phyloP scores from a whole-genome alignment of 2,113 vertebrate species.

The Gopherus evgoodei region DNA sequence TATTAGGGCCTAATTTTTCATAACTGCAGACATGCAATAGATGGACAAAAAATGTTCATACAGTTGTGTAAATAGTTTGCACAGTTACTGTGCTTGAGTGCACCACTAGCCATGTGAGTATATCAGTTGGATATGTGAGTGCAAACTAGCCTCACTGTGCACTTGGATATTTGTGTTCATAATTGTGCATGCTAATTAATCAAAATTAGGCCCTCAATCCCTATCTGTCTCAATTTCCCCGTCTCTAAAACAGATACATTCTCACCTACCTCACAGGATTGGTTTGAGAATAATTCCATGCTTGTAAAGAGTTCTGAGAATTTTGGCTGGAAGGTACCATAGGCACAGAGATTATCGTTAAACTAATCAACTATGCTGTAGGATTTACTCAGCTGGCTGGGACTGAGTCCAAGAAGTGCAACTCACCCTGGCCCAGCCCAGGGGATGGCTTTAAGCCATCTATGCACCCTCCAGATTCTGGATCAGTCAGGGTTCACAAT shows the following conservation, averaged over 20 bases:
- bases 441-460: not conserved
- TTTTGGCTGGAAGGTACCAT: constrained; percentile 21
- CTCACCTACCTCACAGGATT: constrained; percentile 1
- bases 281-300: constrained; percentile 30
- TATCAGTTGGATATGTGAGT: not conserved
- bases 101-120: not conserved
- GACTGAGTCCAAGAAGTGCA: not conserved
- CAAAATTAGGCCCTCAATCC: not conserved
- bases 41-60: not conserved
- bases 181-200: not conserved
- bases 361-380: constrained; percentile 31
- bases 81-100: not conserved
- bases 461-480: not conserved
- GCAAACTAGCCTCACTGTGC: not conserved
- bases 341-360: constrained; percentile 28
- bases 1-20: not conserved
- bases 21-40: not conserved
- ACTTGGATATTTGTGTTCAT: not conserved
- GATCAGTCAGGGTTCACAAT: not conserved
- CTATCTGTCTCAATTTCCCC: not conserved
- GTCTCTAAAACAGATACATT: not conserved
- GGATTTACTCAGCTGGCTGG: constrained; percentile 42
- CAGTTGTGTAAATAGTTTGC: not conserved
- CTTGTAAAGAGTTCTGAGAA: not conserved
- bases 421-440: not conserved